Evolutionary conservation across 2,113 vertebrate genomes (phyloP).

Genomic region (Falco punctatus): DNA sequence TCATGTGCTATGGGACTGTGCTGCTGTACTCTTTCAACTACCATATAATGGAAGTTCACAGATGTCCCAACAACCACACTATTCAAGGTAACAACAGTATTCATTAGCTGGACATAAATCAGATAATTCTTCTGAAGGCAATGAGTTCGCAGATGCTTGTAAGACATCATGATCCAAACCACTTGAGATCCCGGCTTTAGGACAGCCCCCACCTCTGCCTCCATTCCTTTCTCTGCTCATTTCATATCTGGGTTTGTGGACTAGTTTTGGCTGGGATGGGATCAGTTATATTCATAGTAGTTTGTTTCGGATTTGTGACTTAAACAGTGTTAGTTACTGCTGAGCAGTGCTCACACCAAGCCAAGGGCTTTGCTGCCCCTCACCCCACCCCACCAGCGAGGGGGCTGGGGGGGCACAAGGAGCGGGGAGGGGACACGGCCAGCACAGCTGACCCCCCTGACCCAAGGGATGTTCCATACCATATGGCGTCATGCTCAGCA

Average conservation of each 20-base stretch:
- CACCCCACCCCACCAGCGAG: accelerated
- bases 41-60: neutral
- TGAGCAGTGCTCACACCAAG: neutral
- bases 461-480: neutral
- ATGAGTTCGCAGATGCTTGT: neutral
- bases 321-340: neutral
- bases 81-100: neutral
- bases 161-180: neutral
- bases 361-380: neutral
- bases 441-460: neutral
- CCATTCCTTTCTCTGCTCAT: neutral
- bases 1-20: neutral
- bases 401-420: neutral
- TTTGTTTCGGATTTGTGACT: neutral
- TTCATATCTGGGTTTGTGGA: neutral
- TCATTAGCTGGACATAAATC: neutral
- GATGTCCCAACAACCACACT: neutral
- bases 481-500: neutral
- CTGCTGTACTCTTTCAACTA: neutral
- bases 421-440: neutral
- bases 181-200: neutral
- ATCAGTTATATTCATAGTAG: neutral
- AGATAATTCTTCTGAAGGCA: neutral
- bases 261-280: neutral
- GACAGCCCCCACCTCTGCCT: neutral